These are phyloP conservation scores for Gryllus longicercus DNA, from an alignment of 2,888 invertebrate species.

Conservation along the genomic window DNA sequence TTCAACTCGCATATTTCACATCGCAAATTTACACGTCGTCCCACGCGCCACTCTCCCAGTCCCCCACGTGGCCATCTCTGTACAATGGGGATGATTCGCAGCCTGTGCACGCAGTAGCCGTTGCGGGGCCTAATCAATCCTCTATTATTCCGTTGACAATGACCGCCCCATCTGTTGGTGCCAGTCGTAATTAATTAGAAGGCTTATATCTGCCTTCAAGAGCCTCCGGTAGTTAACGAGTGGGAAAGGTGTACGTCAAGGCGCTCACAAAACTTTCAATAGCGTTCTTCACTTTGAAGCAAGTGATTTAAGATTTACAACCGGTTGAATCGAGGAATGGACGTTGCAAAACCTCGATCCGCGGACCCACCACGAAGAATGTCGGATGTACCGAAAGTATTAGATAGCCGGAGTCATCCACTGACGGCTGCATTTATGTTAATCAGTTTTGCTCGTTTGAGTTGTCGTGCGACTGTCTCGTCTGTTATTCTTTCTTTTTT, in stretches of 20 bases:
- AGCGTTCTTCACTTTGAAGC: background rate
- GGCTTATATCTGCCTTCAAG: background rate
- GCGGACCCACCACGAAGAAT: too few species aligned
- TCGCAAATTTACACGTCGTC: too few species aligned
- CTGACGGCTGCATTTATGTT: too few species aligned
- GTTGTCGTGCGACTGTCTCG: too few species aligned
- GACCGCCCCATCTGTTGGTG: slow-evolving; percentile 5
- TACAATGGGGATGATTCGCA: background rate
- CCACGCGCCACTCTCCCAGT: too few species aligned
- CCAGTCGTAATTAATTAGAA: background rate
- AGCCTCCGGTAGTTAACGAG: background rate
- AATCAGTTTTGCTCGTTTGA: too few species aligned
- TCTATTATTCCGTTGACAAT: slow-evolving; percentile 6
- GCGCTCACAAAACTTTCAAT: background rate
- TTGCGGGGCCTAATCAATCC: background rate
- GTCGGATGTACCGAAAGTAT: too few species aligned
- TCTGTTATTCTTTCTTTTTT: too few species aligned
- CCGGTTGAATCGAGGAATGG: slow-evolving; percentile 3
- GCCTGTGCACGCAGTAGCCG: background rate
- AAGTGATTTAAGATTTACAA: slow-evolving; percentile 1
- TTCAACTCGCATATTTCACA: too few species aligned
- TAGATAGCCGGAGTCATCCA: too few species aligned
- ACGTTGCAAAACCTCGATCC: too few species aligned
- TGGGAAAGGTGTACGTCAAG: slow-evolving; percentile 17
- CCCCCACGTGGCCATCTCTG: too few species aligned